Evolutionary conservation across 2,888 invertebrate genomes (phyloP).

Genomic region (Xestia ashworthii): DNA sequence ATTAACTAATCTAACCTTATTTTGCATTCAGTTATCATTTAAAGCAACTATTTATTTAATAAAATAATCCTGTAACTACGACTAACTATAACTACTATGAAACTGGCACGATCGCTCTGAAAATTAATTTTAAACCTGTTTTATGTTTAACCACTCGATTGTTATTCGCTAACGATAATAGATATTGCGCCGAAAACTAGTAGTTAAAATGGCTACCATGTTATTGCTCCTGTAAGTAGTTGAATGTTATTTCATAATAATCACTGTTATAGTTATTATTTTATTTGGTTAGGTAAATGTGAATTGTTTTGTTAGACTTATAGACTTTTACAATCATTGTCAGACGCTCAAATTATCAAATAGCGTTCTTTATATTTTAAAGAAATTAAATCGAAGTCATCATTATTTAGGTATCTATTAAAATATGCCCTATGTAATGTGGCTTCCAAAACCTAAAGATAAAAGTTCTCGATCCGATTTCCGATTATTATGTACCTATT

Average conservation of each 20-base stretch:
- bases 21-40: conserved; percentile 1
- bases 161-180: conserved; percentile 32
- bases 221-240: neutral
- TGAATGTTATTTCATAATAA: conserved; percentile 19
- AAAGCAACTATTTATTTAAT: neutral
- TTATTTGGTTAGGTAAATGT: neutral
- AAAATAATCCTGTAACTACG: conserved; percentile 6
- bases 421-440: neutral
- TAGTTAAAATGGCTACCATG: conserved; percentile 7
- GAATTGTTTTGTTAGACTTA: neutral
- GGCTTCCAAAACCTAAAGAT: neutral
- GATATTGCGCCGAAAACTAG: neutral
- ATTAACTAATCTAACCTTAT: neutral
- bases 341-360: neutral
- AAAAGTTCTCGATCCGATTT: no score
- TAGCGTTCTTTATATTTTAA: neutral
- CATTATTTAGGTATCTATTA: neutral
- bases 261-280: conserved; percentile 14
- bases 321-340: neutral
- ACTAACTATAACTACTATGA: no score
- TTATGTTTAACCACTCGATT: conserved; percentile 23
- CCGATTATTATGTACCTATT: no score
- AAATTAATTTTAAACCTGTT: conserved; percentile 39
- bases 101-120: conserved; percentile 10
- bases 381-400: neutral